These are phyloP conservation scores for Euglossa dilemma DNA, from an alignment of 1,140 invertebrate genomes.

Conservation along the genomic window DNA sequence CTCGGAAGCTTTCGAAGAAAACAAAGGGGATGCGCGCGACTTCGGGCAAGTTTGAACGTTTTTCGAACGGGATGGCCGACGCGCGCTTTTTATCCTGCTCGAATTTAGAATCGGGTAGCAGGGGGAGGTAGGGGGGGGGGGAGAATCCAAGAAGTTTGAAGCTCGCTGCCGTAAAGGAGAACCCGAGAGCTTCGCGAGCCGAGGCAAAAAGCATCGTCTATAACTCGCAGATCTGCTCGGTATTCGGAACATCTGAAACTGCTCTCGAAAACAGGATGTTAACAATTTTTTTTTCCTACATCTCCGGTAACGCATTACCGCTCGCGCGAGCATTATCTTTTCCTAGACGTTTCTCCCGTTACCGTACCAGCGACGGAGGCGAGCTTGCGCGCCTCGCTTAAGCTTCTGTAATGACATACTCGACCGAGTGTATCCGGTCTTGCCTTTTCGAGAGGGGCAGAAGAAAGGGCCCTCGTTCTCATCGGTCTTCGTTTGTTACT, in stretches of 20 bases:
- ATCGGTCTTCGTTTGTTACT: conserved; percentile 15
- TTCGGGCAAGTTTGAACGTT: not conserved
- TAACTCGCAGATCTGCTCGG: conserved; percentile 10
- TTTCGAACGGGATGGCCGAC: not conserved
- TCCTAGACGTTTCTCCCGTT: not conserved
- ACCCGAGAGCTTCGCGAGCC: not conserved
- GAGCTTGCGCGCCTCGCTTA: not conserved
- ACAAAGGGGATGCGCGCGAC: not conserved
- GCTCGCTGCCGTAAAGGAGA: no score
- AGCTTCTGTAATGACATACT: conserved; percentile 33
- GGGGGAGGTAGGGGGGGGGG: no score
- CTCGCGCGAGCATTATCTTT: not conserved
- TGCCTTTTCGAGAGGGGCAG: conserved; percentile 25
- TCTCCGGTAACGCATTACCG: not conserved
- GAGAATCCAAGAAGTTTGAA: not conserved
- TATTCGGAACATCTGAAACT: not conserved
- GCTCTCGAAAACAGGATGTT: conserved; percentile 20
- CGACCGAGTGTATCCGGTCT: conserved; percentile 26
- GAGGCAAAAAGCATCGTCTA: not conserved
- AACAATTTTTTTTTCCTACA: not conserved
- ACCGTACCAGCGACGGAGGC: not conserved
- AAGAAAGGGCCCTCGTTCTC: conserved; percentile 12
- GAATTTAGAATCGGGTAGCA: not conserved
- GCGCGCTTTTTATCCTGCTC: not conserved
- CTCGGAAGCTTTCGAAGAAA: not conserved